These are phyloP conservation scores for Noctuana brunneofusca DNA, from an alignment of 2,888 invertebrate species.

Conservation along the genomic window DNA sequence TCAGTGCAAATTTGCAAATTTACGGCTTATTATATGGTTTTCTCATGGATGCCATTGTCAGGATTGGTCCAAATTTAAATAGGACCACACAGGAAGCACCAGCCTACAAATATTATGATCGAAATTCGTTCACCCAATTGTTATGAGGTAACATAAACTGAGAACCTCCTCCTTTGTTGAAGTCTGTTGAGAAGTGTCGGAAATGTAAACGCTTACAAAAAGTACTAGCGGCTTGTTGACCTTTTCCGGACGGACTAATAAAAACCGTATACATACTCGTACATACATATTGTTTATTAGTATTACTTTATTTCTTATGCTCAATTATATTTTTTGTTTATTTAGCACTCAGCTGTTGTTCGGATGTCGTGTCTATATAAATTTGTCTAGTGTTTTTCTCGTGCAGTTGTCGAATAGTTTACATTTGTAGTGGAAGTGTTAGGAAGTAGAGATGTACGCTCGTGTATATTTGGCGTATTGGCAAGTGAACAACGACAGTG, in stretches of 20 bases:
- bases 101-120: too few species aligned
- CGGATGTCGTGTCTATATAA: conserved; percentile 21
- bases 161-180: too few species aligned
- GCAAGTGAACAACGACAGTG: conserved; percentile 10
- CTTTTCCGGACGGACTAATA: conserved; percentile 19
- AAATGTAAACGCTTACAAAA: background rate
- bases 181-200: conserved; percentile 13
- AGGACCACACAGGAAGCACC: too few species aligned
- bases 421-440: conserved; percentile 24
- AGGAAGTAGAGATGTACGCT: conserved; percentile 8
- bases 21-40: too few species aligned
- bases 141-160: background rate
- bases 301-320: background rate
- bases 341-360: conserved; percentile 10
- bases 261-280: too few species aligned
- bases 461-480: conserved; percentile 12
- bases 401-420: conserved; percentile 23
- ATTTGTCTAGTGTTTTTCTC: conserved; percentile 13
- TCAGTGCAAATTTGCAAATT: background rate
- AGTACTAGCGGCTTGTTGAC: conserved; percentile 14
- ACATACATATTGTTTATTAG: too few species aligned
- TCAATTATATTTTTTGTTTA: conserved; percentile 19
- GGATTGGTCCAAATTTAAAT: too few species aligned
- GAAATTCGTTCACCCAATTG: too few species aligned
- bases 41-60: too few species aligned